Base-by-base conservation (phyloP, 1,140 invertebrate genomes). In the Musca domestica region DNA sequence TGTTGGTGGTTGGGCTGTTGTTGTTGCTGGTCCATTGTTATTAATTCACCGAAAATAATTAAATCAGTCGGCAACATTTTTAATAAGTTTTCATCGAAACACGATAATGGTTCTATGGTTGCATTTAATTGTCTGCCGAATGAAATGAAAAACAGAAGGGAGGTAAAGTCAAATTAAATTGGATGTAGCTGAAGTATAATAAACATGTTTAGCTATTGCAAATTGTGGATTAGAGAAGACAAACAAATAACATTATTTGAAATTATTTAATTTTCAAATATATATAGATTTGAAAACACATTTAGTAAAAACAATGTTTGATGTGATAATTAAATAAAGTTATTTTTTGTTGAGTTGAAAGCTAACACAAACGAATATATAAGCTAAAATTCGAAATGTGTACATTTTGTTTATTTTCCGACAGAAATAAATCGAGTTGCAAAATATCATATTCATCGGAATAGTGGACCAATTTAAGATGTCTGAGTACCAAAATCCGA, bases 1-100 rank as follows among this genome's bases (percentile, higher is more conserved):
- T 72, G 71, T 67, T 64, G 25, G 4, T 64, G 61, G 15, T 46
- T 27, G 2, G 54, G 68, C 25, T 69, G 68, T 58, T 56, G 69
- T 48, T 65, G 68, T 47, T 69, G 68, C 64, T 56, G 69, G 41
- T 65, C 72, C 41, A 71, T 65, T 30, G 76, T 76, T 70, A 76
- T 67, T 68, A 81, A 76, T 76, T 81, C 81, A 70, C 78, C 78
- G 71, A 81, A 81, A 72, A 75, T 76, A 76, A 81, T 81, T 79
- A 81, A 78, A 72, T 81, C 78, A 54, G 74, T 76, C 64, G 78
- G 78, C 71, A 81, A 67, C 72, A 79, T 74, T 75, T 81, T 81
- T 71, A 81, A 74, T 72, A 81, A 73, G 71, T 77, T 77, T 70
- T 71, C 71, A 74, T 81, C 76, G 71, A 80, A 81, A 67, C 78